A percentile compares a stretch with the other conserved stretches of the same genome.
Conservation (phyloP, 2,113 vertebrate species). For the Melanerpes formicivorus region DNA sequence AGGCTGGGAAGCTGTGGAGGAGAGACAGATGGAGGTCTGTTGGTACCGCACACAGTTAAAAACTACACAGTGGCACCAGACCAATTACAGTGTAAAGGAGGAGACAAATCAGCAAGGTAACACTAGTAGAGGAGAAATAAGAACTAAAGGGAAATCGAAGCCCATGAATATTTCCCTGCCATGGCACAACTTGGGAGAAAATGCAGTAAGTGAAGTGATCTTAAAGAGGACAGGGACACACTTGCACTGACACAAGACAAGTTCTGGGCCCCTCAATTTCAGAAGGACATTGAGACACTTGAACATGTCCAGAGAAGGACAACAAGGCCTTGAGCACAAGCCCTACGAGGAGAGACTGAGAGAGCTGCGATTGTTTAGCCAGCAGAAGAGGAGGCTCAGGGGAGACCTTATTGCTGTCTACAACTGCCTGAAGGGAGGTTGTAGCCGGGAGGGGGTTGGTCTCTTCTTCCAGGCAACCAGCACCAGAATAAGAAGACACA, state of each 20-base stretch:
- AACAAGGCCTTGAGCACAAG: too few species aligned
- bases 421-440: too few species aligned
- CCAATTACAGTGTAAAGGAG: conserved; percentile 28
- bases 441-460: too few species aligned
- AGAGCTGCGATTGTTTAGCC: too few species aligned
- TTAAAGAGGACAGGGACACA: neutral
- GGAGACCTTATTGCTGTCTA: too few species aligned
- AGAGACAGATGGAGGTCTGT: conserved; percentile 68
- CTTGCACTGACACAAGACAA: neutral
- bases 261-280: too few species aligned
- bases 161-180: neutral
- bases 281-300: too few species aligned
- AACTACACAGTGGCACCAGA: conserved; percentile 59
- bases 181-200: neutral
- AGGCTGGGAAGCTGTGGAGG: conserved; percentile 49
- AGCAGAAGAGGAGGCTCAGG: too few species aligned
- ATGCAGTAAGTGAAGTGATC: neutral
- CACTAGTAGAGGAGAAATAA: neutral
- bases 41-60: conserved; percentile 48
- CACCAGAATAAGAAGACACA: too few species aligned
- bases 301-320: too few species aligned
- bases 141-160: conserved; percentile 20
- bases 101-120: neutral
- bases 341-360: too few species aligned
- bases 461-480: too few species aligned